These are phyloP conservation scores for Melolontha melolontha DNA, from an alignment of 2,888 invertebrate species.

Conservation along the genomic window DNA sequence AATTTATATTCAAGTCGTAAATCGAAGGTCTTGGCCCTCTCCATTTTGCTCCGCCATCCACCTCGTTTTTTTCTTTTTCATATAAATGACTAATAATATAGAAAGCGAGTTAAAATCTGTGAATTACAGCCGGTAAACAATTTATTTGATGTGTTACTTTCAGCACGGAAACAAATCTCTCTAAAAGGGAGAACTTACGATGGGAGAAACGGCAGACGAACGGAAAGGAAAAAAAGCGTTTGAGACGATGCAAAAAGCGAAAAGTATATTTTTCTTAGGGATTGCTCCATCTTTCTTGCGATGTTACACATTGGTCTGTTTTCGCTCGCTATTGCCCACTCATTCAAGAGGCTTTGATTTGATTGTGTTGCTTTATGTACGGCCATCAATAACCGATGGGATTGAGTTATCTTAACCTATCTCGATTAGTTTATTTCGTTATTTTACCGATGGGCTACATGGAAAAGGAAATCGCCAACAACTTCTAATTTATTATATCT, in stretches of 20 bases:
- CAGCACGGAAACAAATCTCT: conserved; percentile 34
- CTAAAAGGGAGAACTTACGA: conserved; percentile 10
- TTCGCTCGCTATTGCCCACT: conserved; percentile 58
- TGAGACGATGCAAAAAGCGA: conserved; percentile 55
- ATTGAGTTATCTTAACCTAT: conserved; percentile 41
- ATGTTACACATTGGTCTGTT: conserved; percentile 57
- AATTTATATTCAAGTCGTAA: conserved; percentile 25
- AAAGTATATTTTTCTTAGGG: conserved; percentile 60
- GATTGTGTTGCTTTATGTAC: conserved; percentile 56
- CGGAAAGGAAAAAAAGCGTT: conserved; percentile 9
- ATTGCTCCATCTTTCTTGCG: conserved; percentile 62
- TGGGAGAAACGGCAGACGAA: conserved; percentile 2
- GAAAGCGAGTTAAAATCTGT: conserved; percentile 35
- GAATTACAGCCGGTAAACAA: conserved; percentile 40
- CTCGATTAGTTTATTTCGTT: conserved; percentile 42
- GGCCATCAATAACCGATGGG: conserved; percentile 48
- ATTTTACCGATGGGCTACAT: conserved; percentile 32
- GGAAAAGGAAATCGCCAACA: conserved; percentile 27
- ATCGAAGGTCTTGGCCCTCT: conserved; percentile 9
- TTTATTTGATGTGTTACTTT: conserved; percentile 41
- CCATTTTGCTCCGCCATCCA: background rate
- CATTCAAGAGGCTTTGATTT: conserved; percentile 62
- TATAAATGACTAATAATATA: conserved; percentile 39
- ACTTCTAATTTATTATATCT: conserved; percentile 24
- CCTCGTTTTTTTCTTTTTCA: conserved; percentile 12